These are phyloP conservation scores for Stenichneumon culpator DNA, from an alignment of 2,888 invertebrate species.

Conservation along the genomic window DNA sequence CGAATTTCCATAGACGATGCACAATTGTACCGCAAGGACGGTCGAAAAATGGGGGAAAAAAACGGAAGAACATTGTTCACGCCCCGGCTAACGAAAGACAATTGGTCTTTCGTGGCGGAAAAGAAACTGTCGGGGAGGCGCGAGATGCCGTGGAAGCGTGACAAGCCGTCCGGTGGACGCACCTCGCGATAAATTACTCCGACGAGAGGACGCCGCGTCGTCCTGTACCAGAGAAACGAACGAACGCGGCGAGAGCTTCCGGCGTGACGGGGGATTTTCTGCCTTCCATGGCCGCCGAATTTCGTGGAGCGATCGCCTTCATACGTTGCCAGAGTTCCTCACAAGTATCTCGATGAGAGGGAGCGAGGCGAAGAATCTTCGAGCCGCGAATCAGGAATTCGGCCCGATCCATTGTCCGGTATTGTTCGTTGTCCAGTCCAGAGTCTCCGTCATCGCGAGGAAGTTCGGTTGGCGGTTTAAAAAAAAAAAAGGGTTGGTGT, in stretches of 20 bases:
- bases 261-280: constrained; percentile 58
- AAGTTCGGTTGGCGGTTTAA: constrained; percentile 20
- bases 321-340: constrained; percentile 28
- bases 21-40: constrained; percentile 13
- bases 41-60: not conserved
- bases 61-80: constrained; percentile 38
- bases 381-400: not conserved
- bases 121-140: constrained; percentile 35
- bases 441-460: constrained; percentile 42
- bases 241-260: constrained; percentile 58
- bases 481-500: constrained; percentile 63
- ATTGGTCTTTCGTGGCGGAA: constrained; percentile 50
- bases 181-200: constrained; percentile 67
- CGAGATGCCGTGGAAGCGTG: constrained; percentile 66
- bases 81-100: constrained; percentile 66
- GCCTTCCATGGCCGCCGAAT: constrained; percentile 54
- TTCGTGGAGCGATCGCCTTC: constrained; percentile 42
- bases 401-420: not conserved
- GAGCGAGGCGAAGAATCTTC: not conserved
- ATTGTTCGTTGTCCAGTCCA: constrained; percentile 40
- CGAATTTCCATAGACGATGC: constrained; percentile 26
- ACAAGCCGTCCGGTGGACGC: constrained; percentile 66
- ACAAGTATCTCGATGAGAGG: not conserved
- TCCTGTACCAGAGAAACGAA: constrained; percentile 54
- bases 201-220: constrained; percentile 57